phyloP scores from a whole-genome alignment of 2,797 vertebrate species.

The Vireo griseus region DNA sequence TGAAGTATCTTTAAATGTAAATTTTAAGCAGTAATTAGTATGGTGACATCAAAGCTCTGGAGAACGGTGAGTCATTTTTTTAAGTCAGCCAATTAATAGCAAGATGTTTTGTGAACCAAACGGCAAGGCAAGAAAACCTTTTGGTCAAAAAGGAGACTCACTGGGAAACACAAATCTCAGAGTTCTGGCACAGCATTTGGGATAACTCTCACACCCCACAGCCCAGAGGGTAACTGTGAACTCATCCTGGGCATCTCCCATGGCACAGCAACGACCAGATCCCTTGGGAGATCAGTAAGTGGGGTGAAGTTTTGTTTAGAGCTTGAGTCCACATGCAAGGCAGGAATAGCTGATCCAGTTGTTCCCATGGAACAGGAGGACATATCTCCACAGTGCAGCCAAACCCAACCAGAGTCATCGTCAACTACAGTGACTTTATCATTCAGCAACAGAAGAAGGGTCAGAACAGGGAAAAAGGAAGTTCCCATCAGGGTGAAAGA shows the following conservation, averaged over 20 bases:
- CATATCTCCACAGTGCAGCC: not conserved
- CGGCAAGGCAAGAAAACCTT: not conserved
- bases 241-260: not conserved
- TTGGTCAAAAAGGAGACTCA: not conserved
- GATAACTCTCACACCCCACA: not conserved
- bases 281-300: not conserved
- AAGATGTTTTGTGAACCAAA: not conserved
- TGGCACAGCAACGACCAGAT: not conserved
- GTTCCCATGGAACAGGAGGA: not conserved
- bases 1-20: not conserved
- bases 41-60: not conserved
- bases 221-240: not conserved
- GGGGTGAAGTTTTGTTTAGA: not conserved
- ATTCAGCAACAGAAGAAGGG: not conserved
- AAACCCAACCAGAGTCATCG: not conserved
- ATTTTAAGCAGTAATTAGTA: conserved; percentile 2
- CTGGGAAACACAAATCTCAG: not conserved
- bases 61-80: not conserved
- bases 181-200: not conserved
- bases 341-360: not conserved
- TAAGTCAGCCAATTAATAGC: not conserved
- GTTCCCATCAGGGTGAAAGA: not conserved
- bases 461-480: not conserved
- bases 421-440: not conserved
- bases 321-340: not conserved